These are phyloP conservation scores for Drosophila tripunctata DNA, from an alignment of 2,888 invertebrate species.

Conservation along the genomic window DNA sequence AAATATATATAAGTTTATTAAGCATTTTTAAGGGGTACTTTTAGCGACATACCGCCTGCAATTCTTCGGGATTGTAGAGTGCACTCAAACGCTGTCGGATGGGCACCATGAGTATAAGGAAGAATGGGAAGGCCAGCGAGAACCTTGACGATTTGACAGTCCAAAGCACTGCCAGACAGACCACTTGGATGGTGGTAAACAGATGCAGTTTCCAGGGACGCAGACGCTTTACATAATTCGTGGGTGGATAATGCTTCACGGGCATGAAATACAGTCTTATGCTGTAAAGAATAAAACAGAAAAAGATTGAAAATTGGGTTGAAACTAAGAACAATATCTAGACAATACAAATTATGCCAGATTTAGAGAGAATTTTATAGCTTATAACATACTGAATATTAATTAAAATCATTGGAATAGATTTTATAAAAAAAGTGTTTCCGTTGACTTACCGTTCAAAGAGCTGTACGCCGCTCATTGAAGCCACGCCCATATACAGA, in stretches of 20 bases:
- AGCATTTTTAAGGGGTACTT: fast-evolving
- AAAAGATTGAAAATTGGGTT: neutral
- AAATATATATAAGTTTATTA: conserved; percentile 32
- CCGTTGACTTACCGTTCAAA: conserved; percentile 89
- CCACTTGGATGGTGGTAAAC: conserved; percentile 93
- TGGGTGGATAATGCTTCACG: conserved; percentile 96
- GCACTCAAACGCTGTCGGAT: conserved; percentile 89
- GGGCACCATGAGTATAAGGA: conserved; percentile 96
- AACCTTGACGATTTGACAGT: conserved; percentile 94
- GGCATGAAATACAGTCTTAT: conserved; percentile 95
- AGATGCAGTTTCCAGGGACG: conserved; percentile 96
- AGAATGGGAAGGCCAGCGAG: conserved; percentile 96
- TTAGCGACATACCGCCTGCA: conserved; percentile 88
- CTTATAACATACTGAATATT: too few relatives aligned
- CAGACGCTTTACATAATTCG: conserved; percentile 94
- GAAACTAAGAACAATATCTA: too few relatives aligned
- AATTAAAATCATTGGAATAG: too few relatives aligned
- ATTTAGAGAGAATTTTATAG: too few relatives aligned
- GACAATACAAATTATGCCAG: too few relatives aligned
- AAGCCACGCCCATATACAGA: conserved; percentile 98
- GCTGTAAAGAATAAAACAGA: conserved; percentile 82
- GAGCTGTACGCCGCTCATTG: conserved; percentile 96
- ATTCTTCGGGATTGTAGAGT: conserved; percentile 91
- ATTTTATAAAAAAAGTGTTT: too few relatives aligned
- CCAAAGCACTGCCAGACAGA: conserved; percentile 92